Evolutionary conservation across 2,888 invertebrate genomes (phyloP), one percentile per base, ranked within the genome.

Genomic region (Harpagoxenus sublaevis): DNA sequence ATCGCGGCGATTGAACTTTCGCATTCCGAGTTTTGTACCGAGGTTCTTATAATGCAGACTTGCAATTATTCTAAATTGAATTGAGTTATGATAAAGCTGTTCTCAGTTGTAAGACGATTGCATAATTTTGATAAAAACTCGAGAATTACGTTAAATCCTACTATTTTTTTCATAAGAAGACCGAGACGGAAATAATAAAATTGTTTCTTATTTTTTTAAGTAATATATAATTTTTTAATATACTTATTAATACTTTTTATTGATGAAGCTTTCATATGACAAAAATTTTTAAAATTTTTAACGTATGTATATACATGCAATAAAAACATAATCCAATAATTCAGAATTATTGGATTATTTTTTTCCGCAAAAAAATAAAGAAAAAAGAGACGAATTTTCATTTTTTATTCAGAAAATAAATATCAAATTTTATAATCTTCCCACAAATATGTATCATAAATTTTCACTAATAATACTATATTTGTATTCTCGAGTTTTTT

Each of bases 1-100:
- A 51, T 60, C n/a, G 9, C 18, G 23, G 18, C 60, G 48, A 78
- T 78, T 78, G n/a, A 78, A 78, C 18, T 35, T 75, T 62, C 60
- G 60, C 45, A 31, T 60, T 74, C 45, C 60, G 18, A n/a, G 18
- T 77, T 42, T 48, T 23, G n/a, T 10, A 42, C n/a, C 31, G 23
- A 18, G 15, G 23, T 68, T 60, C 15, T 57, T 48, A 15, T 1
- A 48, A 18, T 0, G 28, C 15, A 42, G 23, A 66, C n/a, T 66
- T 28, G 28, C 42, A 28, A n/a, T 28, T 51, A 77, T 42, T 77
- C 5, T 3, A 53, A n/a, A 28, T 45, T 62, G 45, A 42, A 55
- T 42, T 23, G 45, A 73, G 3, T 10, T 23, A n/a, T 28, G 12
- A n/a, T n/a, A 42, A 45, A 42, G 8, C 12, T 63, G 42, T 18